A percentile compares a stretch with the other conserved stretches of the same genome.
phyloP scores from a whole-genome alignment of 2,113 vertebrate species.

The Pteruthius melanotis region DNA sequence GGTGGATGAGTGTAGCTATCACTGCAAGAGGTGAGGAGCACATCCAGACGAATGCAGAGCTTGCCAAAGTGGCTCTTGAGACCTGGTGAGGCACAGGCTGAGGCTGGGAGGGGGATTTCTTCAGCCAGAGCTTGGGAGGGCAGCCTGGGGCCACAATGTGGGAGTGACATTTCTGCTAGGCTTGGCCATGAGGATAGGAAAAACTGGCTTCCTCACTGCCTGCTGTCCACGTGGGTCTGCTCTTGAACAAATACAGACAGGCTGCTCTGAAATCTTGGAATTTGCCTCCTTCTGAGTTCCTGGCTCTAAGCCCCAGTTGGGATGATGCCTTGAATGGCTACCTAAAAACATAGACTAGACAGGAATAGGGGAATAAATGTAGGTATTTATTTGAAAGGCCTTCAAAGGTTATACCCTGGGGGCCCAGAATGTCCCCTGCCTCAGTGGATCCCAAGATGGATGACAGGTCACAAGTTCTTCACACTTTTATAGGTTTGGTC shows the following conservation, averaged over 20 bases:
- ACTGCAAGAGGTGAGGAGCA: neutral
- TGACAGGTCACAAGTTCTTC: no score
- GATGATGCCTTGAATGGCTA: no score
- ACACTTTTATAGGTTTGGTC: no score
- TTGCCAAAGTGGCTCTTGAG: neutral
- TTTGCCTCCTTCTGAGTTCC: neutral
- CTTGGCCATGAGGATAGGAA: neutral
- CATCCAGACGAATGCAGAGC: neutral
- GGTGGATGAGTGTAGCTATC: neutral
- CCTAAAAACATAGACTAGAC: no score
- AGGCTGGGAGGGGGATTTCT: neutral
- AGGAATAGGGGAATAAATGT: no score
- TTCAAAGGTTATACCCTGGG: no score
- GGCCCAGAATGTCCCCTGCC: no score
- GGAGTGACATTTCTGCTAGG: neutral
- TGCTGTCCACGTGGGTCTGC: neutral
- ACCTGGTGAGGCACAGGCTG: neutral
- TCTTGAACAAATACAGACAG: neutral
- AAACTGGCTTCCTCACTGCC: neutral
- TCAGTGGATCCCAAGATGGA: no score
- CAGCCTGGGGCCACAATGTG: neutral
- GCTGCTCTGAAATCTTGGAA: neutral
- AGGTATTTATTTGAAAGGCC: no score
- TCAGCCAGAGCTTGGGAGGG: neutral
- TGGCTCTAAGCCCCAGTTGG: neutral